Evolutionary conservation across 2,113 vertebrate genomes (phyloP).

Genomic region (Epinephelus moara): DNA sequence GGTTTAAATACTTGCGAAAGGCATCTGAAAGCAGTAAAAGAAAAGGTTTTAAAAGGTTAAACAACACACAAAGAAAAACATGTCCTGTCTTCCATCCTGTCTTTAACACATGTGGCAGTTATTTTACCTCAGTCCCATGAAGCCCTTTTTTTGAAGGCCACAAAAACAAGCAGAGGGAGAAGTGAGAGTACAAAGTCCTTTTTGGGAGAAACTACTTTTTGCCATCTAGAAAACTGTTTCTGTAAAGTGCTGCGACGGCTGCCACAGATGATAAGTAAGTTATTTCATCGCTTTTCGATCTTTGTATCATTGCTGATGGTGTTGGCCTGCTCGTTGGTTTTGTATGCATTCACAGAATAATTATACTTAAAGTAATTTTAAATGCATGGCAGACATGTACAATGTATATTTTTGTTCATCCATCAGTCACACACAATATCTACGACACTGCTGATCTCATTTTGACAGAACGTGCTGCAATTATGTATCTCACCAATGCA

Average conservation of each 20-base stretch:
- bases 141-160: not conserved
- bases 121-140: not conserved
- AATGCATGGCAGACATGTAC: not conserved
- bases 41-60: no score
- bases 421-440: slow-evolving; percentile 32
- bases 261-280: slow-evolving; percentile 2
- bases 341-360: not conserved
- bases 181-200: not conserved
- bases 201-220: not conserved
- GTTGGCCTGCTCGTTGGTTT: not conserved
- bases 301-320: not conserved
- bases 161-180: not conserved
- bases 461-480: slow-evolving; percentile 36
- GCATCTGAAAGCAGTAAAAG: no score
- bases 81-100: not conserved
- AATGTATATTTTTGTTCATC: slow-evolving; percentile 21
- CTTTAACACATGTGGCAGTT: not conserved
- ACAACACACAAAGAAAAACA: no score
- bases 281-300: slow-evolving; percentile 17
- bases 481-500: slow-evolving; percentile 19
- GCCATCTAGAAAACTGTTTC: not conserved
- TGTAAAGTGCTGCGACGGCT: slow-evolving; percentile 7
- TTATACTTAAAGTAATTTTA: not conserved
- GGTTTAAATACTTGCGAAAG: no score
- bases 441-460: slow-evolving; percentile 20